A percentile compares a stretch with the other conserved stretches of the same genome.
These are phyloP conservation scores for Spinus olivaceus DNA, from an alignment of 2,797 vertebrate genomes.

Conservation along the genomic window DNA sequence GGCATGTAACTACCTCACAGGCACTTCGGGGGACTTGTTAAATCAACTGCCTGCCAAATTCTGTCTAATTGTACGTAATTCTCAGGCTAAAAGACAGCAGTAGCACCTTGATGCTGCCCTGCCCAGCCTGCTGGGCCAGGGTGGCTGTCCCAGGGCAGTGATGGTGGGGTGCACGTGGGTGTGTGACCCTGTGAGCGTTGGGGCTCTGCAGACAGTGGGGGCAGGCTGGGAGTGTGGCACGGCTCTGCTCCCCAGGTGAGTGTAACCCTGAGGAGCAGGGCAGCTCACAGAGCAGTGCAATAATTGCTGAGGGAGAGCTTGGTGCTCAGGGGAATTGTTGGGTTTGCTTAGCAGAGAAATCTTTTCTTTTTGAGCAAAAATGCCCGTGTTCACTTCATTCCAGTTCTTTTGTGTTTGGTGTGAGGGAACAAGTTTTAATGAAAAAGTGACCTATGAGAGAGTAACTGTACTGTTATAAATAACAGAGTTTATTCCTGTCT, in stretches of 20 bases:
- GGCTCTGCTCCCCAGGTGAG: background rate
- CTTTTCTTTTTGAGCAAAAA: background rate
- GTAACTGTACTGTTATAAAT: background rate
- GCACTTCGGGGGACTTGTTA: background rate
- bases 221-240: background rate
- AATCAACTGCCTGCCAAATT: background rate
- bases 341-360: background rate
- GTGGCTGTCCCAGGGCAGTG: fast-evolving
- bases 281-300: background rate
- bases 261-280: too few species aligned
- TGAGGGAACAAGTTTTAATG: background rate
- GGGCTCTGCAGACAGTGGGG: background rate
- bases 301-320: background rate
- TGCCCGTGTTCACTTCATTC: background rate
- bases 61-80: background rate
- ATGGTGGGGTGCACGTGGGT: background rate
- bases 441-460: background rate
- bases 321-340: background rate
- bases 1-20: conserved; percentile 30
- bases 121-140: background rate
- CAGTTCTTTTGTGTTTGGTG: background rate
- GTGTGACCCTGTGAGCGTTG: background rate
- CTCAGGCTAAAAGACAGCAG: conserved; percentile 8
- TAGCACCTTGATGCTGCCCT: background rate
- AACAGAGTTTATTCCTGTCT: background rate